A percentile compares a stretch with the other conserved stretches of the same genome.
Conservation (phyloP, 2,797 vertebrate genomes). For the Pipistrellus pipistrellus region DNA sequence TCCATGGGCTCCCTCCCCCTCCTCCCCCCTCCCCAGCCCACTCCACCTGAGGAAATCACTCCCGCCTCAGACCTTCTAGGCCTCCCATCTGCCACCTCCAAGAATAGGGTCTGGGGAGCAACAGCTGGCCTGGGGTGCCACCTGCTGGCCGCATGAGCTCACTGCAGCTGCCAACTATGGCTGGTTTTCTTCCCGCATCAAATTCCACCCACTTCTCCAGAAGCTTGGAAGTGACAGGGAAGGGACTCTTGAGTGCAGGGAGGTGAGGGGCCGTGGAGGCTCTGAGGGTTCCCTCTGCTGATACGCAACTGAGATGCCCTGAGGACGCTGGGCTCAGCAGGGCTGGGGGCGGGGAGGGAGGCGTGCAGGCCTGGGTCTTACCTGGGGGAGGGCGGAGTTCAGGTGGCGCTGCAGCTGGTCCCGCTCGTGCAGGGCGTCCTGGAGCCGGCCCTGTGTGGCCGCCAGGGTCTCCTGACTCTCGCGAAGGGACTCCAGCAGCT, state of each 20-base stretch:
- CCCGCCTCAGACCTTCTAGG: background rate
- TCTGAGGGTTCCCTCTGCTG: background rate
- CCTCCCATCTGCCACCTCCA: background rate
- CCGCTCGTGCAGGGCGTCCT: constrained; percentile 95
- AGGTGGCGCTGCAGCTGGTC: constrained; percentile 98
- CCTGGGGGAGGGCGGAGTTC: constrained; percentile 96
- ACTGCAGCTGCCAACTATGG: background rate
- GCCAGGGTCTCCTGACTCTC: constrained; percentile 97
- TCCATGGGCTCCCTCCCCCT: background rate
- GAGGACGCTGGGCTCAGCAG: too few relatives aligned
- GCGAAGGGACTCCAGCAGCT: constrained; percentile 96
- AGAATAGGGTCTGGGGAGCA: background rate
- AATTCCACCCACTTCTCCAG: background rate
- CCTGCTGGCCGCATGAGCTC: constrained; percentile 60
- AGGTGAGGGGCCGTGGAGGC: background rate
- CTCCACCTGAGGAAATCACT: background rate
- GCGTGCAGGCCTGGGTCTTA: constrained; percentile 84
- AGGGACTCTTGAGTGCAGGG: background rate
- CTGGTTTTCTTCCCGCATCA: background rate
- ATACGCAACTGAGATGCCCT: background rate
- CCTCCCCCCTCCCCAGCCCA: too few relatives aligned
- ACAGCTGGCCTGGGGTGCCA: constrained; percentile 60
- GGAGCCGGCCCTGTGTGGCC: constrained; percentile 95
- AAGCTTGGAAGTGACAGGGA: background rate
- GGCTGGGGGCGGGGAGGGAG: too few relatives aligned